Percentiles rank a stretch among this genome's conserved stretches.
Conservation (phyloP, 2,888 invertebrate genomes). For the Clivina fossor region DNA sequence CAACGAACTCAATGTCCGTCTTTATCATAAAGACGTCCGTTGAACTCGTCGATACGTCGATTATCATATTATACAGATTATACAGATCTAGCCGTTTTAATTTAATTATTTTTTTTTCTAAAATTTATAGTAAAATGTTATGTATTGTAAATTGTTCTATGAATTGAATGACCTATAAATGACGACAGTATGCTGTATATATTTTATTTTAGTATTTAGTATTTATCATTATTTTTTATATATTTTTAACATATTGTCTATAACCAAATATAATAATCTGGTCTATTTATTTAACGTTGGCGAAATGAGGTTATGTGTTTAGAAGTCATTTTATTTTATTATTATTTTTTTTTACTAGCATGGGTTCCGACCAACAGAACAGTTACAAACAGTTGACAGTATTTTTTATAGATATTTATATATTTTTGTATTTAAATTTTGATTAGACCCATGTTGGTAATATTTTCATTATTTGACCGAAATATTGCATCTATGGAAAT, state of each 20-base stretch:
- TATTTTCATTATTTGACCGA: too few relatives aligned
- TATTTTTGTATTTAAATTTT: too few relatives aligned
- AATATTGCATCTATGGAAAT: slow-evolving; percentile 2
- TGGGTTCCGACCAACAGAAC: not conserved
- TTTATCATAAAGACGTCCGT: too few relatives aligned
- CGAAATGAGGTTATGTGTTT: too few relatives aligned
- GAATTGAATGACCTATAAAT: slow-evolving; percentile 18
- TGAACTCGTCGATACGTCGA: too few relatives aligned
- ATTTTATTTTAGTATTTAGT: slow-evolving; percentile 2
- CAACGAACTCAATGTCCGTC: too few relatives aligned
- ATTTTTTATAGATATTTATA: too few relatives aligned
- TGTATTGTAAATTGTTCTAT: slow-evolving; percentile 22
- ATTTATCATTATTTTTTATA: slow-evolving; percentile 30
- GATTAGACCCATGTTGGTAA: too few relatives aligned
- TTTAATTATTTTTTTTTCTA: slow-evolving; percentile 1
- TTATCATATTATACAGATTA: slow-evolving; percentile 3
- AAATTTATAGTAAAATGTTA: too few relatives aligned
- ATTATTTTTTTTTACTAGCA: not conserved
- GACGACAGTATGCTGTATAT: slow-evolving; percentile 9
- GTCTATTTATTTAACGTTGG: slow-evolving; percentile 17
- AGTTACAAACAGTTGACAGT: not conserved
- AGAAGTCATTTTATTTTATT: slow-evolving; percentile 6
- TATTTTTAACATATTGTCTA: slow-evolving; percentile 23
- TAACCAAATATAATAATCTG: slow-evolving; percentile 33
- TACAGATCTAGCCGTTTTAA: not conserved